Conservation (phyloP, 2,797 vertebrate species). For the Pterois miles region DNA sequence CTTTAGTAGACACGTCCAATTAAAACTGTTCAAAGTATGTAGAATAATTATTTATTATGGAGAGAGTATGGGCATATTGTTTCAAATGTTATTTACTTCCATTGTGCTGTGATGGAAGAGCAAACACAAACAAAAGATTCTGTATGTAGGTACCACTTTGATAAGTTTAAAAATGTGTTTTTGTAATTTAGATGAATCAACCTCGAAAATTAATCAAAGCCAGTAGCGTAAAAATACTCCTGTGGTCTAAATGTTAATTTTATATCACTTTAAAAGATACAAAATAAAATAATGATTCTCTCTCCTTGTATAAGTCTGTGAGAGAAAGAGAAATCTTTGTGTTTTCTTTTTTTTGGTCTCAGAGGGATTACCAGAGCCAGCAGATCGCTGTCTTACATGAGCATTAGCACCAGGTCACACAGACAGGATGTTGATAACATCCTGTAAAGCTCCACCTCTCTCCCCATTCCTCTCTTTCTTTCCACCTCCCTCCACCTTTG, state of each 20-base stretch:
- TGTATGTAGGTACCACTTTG: background rate
- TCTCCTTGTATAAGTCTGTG: background rate
- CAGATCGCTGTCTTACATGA: slow-evolving; percentile 63
- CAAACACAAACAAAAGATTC: background rate
- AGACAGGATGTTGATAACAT: slow-evolving; percentile 75
- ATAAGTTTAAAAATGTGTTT: background rate
- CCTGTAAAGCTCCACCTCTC: slow-evolving; percentile 56
- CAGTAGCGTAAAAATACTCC: background rate
- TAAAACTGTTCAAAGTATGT: background rate
- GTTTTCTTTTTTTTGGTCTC: slow-evolving; percentile 30
- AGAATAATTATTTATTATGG: background rate
- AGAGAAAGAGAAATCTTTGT: background rate
- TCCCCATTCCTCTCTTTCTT: slow-evolving; percentile 17
- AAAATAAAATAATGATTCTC: background rate
- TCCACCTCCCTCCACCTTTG: slow-evolving; percentile 28
- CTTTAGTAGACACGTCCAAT: background rate
- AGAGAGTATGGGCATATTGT: background rate
- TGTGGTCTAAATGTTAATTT: background rate
- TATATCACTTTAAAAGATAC: background rate
- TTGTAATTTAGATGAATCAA: background rate
- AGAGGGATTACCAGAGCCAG: slow-evolving; percentile 41
- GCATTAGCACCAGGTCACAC: slow-evolving; percentile 63
- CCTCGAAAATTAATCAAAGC: background rate
- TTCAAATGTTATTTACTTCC: background rate
- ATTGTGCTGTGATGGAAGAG: background rate